Evolutionary conservation across 2,888 invertebrate species (phyloP), one percentile per base, ranked within the genome.

Genomic region (Homarus gammarus): DNA sequence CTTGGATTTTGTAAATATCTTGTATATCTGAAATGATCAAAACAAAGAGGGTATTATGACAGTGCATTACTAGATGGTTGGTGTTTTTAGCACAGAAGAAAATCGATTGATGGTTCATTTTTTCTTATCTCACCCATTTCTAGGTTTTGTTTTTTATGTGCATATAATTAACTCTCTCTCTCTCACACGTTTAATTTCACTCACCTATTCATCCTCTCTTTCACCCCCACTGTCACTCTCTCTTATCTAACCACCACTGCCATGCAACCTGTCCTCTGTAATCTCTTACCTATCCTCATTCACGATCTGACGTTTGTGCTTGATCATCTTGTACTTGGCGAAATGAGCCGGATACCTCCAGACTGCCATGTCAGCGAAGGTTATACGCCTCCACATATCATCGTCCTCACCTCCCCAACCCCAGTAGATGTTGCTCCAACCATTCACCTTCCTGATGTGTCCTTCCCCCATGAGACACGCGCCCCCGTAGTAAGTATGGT

Each of bases 291-390:
- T 79, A 6, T 61, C n/a, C 0, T 79, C 18, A 56, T 81, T 87
- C 6, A 87, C 56, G 0, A 10, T 2, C 56, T 81, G 81, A 2
- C 79, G 81, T 1, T 64, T 73, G 92, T 95, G 95, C 91, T 94
- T 94, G 84, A 95, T 93, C 95, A 95, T 95, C 91, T 94, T 95
- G 93, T 95, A 95, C n/a, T 95, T 92, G 0, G 95, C 95, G 51
- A 95, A 94, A 36, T 93, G 93, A 27, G 93, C 92, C n/a, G 95
- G 94, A 89, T 95, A 95, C 70, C 95, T 93, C 27, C 94, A 94
- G 51, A 95, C 94, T 84, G 94, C 93, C 87, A 94, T 93, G 22
- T 94, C 94, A 86, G 92, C 91, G 61, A 82, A 33, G 72, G 77
- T 40, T 18, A 92, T 73, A n/a, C 88, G 70, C 31, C 93, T 93